Evolutionary conservation across 1,140 invertebrate genomes (phyloP).

Genomic region (Parasteatoda tepidariorum): DNA sequence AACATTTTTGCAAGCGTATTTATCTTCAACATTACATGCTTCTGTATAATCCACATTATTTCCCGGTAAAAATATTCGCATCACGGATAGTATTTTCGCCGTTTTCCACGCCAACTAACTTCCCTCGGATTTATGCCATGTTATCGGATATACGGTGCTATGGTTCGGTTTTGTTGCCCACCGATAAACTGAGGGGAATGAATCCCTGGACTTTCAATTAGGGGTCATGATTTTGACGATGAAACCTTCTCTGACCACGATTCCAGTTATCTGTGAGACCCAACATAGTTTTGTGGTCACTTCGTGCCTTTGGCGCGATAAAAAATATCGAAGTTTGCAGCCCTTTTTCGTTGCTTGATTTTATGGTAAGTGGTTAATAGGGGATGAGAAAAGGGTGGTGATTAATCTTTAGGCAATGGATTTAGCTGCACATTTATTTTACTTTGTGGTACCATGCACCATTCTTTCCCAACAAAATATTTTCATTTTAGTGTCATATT

Average conservation of each 20-base stretch:
- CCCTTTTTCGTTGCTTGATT: background rate
- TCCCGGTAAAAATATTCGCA: slow-evolving; percentile 24
- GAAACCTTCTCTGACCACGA: background rate
- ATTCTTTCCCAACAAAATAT: too few species aligned
- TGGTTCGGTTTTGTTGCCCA: slow-evolving; percentile 33
- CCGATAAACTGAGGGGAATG: slow-evolving; percentile 28
- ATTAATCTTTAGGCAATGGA: background rate
- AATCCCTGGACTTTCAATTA: slow-evolving; percentile 52
- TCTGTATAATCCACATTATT: slow-evolving; percentile 6
- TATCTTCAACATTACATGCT: background rate
- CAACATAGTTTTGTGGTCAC: slow-evolving; percentile 32
- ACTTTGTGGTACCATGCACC: too few species aligned
- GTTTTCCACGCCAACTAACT: slow-evolving; percentile 22
- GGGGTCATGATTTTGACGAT: slow-evolving; percentile 18
- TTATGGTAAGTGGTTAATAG: background rate
- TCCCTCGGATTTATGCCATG: slow-evolving; percentile 35
- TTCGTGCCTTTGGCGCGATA: slow-evolving; percentile 22
- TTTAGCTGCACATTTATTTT: too few species aligned
- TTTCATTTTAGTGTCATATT: too few species aligned
- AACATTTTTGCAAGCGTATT: slow-evolving; percentile 6
- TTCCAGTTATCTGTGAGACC: slow-evolving; percentile 7
- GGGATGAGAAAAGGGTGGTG: background rate
- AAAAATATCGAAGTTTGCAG: background rate
- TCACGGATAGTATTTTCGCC: slow-evolving; percentile 27
- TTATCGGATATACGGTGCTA: slow-evolving; percentile 20